These are phyloP conservation scores for Lacerta agilis DNA, from an alignment of 2,797 vertebrate genomes.

Conservation along the genomic window DNA sequence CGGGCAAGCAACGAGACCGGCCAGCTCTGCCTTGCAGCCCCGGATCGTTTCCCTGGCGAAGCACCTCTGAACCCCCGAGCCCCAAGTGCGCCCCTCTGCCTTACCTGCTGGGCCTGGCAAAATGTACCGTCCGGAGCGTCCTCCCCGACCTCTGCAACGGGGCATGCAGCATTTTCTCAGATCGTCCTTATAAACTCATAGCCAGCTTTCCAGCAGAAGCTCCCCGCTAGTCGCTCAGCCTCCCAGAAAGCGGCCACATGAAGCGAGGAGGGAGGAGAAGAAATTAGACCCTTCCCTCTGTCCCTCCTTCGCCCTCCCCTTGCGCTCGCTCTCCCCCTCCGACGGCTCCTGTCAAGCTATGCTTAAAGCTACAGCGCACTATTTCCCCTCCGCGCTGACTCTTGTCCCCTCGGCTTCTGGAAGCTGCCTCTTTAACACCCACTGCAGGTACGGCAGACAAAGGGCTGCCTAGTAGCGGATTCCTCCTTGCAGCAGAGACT, in stretches of 20 bases:
- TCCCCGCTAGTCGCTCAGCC: constrained; percentile 3
- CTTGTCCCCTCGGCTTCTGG: constrained; percentile 37
- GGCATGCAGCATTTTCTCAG: constrained; percentile 67
- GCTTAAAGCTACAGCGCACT: constrained; percentile 70
- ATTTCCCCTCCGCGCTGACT: constrained; percentile 48
- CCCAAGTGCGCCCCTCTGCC: not conserved
- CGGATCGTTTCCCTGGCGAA: not conserved
- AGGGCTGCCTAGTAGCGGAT: constrained; percentile 38
- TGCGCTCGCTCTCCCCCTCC: constrained; percentile 26
- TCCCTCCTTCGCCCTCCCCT: constrained; percentile 22
- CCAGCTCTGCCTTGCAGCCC: not conserved
- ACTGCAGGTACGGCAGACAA: constrained; percentile 73
- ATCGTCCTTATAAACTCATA: not conserved
- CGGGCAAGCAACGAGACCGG: not conserved
- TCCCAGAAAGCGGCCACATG: constrained; percentile 28
- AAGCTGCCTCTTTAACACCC: constrained; percentile 70
- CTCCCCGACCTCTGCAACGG: constrained; percentile 63
- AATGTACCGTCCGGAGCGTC: constrained; percentile 41
- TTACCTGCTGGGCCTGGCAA: constrained; percentile 67
- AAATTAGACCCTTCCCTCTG: constrained; percentile 28
- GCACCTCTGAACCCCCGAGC: not conserved
- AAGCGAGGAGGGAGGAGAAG: constrained; percentile 45
- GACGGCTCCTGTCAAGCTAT: constrained; percentile 52
- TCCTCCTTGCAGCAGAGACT: not conserved
- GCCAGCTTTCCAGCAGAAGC: not conserved